Base-by-base conservation (phyloP, 1,140 invertebrate genomes). In the Drosophila takahashii region DNA sequence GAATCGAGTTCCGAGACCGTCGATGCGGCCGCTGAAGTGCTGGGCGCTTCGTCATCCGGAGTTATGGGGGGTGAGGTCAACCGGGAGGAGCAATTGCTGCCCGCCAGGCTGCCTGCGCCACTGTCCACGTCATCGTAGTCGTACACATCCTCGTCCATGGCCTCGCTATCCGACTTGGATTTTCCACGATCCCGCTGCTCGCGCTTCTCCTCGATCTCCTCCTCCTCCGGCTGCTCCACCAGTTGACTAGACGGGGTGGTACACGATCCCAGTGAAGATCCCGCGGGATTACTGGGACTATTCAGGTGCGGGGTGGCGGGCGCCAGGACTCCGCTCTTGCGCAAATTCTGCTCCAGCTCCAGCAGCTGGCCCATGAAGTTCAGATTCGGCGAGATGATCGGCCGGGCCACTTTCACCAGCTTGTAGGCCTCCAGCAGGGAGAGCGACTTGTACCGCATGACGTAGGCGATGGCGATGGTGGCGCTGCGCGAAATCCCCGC, bases 311-410 rank as follows among this genome's bases (percentile, higher is more conserved):
- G 73, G 5, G 73, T 64, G 7, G 64, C 50, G 2, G 91, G 92
- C 44, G 72, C 79, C 36, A 92, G 59, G 16, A 77, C 77, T n/a
- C 92, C 93, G 58, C 92, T 93, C 65, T 92, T 94, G 27, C 93
- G 93, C 62, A 96, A 91, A 57, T 93, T 94, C 79, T 97, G 95
- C 90, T 98, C 97, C 80, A 97, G 95, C 86, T 99, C 97, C 37
- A 97, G 93, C 77, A 99, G 93, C 92, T 99, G 98, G 9, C 96
- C 97, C 95, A 99, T 98, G 93, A 99, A 99, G 91, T 99, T 99
- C 47, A 99, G 95, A 93, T 99, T 98, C 1, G 98, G 98, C 48
- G 97, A 98, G 79, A 99, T 98, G 91, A 99, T 98, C 29, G 95
- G 95, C 50, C 98, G 94, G 47, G 95, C 95, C 47, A 94, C 94